Evolutionary conservation across 1,140 invertebrate genomes (phyloP).

Genomic region (Acyrthosiphon pisum): DNA sequence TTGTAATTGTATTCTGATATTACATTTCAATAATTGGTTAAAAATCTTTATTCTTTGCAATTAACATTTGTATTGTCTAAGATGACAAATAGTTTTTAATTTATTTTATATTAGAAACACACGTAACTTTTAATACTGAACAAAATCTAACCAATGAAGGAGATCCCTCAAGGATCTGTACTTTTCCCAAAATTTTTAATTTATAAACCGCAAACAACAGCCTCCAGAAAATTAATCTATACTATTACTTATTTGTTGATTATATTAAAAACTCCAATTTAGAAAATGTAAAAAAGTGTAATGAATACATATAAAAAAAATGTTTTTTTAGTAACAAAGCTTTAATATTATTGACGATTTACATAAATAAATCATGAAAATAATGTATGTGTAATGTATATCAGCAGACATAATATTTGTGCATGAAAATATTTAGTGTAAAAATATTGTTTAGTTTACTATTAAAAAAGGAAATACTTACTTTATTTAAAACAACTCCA

Average conservation of each 20-base stretch:
- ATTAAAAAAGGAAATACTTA: background rate
- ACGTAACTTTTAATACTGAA: background rate
- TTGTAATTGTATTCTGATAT: background rate
- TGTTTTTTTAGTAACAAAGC: background rate
- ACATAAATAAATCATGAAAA: background rate
- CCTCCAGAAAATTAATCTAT: too few relatives aligned
- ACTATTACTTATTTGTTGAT: too few relatives aligned
- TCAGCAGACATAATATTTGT: background rate
- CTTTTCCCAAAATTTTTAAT: background rate
- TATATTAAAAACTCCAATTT: too few relatives aligned
- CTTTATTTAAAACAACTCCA: slow-evolving; percentile 17
- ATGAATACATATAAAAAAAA: background rate
- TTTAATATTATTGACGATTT: background rate
- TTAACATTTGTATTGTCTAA: background rate
- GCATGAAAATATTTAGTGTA: background rate
- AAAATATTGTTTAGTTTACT: background rate
- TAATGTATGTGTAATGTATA: background rate
- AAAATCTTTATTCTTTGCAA: background rate
- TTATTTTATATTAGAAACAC: background rate
- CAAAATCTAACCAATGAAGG: background rate
- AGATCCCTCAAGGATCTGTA: background rate
- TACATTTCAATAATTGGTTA: background rate
- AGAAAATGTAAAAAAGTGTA: too few relatives aligned
- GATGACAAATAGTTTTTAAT: background rate
- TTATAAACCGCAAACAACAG: too few relatives aligned